Conservation (phyloP, 2,888 invertebrate genomes). For the Digitonthophagus gazella region DNA sequence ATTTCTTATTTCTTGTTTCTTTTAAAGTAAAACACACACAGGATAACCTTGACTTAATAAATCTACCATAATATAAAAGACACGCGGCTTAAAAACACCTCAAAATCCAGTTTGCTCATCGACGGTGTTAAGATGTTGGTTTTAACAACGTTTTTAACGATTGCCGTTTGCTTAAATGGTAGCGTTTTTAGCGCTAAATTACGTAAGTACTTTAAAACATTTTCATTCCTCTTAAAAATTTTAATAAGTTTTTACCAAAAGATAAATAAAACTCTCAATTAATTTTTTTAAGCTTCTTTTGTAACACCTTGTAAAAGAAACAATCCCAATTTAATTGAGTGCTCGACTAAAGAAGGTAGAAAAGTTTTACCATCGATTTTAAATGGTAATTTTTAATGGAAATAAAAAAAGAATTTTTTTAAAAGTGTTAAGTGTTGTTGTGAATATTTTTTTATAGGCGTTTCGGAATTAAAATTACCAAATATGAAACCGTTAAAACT, state of each 20-base stretch:
- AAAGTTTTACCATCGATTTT: constrained; percentile 36
- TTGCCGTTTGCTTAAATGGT: too few species aligned
- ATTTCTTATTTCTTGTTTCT: too few species aligned
- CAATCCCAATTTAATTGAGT: constrained; percentile 40
- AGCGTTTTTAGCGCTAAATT: constrained; percentile 27
- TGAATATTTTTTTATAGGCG: constrained; percentile 37
- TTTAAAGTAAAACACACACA: too few species aligned
- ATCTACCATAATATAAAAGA: too few species aligned
- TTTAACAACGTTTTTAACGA: too few species aligned
- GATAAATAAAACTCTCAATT: neutral
- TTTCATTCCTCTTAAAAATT: too few species aligned
- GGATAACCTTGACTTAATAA: too few species aligned
- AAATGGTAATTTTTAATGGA: constrained; percentile 35
- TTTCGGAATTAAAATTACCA: constrained; percentile 40
- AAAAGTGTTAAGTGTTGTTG: constrained; percentile 8
- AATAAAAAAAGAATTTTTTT: constrained; percentile 18
- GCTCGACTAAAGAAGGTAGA: constrained; percentile 37
- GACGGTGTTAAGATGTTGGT: too few species aligned
- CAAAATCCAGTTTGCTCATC: too few species aligned
- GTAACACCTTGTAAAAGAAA: constrained; percentile 38
- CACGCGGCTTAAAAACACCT: too few species aligned
- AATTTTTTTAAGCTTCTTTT: constrained; percentile 37
- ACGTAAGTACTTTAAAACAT: constrained; percentile 21
- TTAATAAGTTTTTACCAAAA: too few species aligned
- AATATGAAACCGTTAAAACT: constrained; percentile 38